Evolutionary conservation across 2,113 vertebrate genomes (phyloP).

Genomic region (Spea bombifrons): DNA sequence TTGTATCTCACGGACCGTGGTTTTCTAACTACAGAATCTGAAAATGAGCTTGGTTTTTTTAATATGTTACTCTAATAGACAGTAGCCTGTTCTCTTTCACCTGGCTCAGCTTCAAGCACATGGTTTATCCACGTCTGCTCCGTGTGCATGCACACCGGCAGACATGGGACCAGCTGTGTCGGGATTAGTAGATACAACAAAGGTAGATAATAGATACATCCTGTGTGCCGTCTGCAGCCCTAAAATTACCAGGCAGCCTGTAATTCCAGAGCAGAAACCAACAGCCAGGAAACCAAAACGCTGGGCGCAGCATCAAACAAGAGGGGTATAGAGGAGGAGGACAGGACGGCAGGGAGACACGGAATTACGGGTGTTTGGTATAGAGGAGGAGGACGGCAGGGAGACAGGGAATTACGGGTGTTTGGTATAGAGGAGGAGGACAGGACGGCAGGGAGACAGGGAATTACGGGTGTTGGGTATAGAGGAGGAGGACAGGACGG

Average conservation of each 20-base stretch:
- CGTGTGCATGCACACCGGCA: not conserved
- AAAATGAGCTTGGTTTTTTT: too few relatives aligned
- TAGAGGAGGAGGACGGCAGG: not conserved
- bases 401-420: not conserved
- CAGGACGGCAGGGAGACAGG: not conserved
- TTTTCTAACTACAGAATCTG: too few relatives aligned
- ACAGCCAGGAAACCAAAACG: constrained; percentile 32
- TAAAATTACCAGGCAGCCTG: constrained; percentile 37
- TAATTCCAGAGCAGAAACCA: constrained; percentile 29
- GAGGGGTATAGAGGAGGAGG: not conserved
- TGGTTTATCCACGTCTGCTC: constrained; percentile 7
- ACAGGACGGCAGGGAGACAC: not conserved
- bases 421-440: not conserved
- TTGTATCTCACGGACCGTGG: too few relatives aligned
- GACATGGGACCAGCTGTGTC: constrained; percentile 34
- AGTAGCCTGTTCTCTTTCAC: not conserved
- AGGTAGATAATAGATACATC: constrained; percentile 39
- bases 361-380: not conserved
- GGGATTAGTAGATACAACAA: constrained; percentile 37
- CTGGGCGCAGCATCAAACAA: constrained; percentile 39
- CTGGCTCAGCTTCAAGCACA: constrained; percentile 7
- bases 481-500: not conserved
- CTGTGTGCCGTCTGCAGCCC: constrained; percentile 29
- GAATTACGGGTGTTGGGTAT: not conserved
- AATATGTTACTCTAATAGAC: not conserved